Evolutionary conservation across 1,140 invertebrate species (phyloP).

Genomic region (Diprion similis): DNA sequence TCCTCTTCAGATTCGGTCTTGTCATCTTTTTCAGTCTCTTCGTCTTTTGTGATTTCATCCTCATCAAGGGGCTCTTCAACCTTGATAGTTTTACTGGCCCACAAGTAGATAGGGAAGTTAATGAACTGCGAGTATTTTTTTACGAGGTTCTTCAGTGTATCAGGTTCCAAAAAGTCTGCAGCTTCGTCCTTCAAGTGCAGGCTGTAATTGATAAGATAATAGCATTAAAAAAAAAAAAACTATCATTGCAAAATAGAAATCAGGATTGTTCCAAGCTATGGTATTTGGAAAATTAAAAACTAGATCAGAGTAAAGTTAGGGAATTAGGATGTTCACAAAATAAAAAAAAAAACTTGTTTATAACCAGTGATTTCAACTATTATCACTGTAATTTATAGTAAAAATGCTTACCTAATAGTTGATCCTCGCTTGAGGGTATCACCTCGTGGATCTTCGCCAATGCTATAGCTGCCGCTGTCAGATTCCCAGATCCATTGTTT

Average conservation of each 20-base stretch:
- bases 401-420: conserved; percentile 50
- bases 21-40: conserved; percentile 69
- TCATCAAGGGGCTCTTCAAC: conserved; percentile 78
- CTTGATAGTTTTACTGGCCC: conserved; percentile 91
- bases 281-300: neutral
- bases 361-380: neutral
- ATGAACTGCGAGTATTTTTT: conserved; percentile 99
- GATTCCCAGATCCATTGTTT: conserved; percentile 99
- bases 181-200: conserved; percentile 97
- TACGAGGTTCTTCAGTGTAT: conserved; percentile 89
- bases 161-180: conserved; percentile 91
- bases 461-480: conserved; percentile 86
- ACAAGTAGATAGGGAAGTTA: conserved; percentile 98
- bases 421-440: conserved; percentile 90
- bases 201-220: conserved; percentile 54
- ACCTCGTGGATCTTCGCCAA: conserved; percentile 93
- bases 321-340: neutral
- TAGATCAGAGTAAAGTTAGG: conserved; percentile 29
- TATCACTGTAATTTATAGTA: neutral
- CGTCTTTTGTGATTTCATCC: conserved; percentile 55
- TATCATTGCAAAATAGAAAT: neutral
- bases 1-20: conserved; percentile 64
- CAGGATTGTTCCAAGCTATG: neutral
- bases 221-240: conserved; percentile 14
- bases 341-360: conserved; percentile 5